Evolutionary conservation across 2,113 vertebrate genomes (phyloP).

Genomic region (Hemicordylus capensis): DNA sequence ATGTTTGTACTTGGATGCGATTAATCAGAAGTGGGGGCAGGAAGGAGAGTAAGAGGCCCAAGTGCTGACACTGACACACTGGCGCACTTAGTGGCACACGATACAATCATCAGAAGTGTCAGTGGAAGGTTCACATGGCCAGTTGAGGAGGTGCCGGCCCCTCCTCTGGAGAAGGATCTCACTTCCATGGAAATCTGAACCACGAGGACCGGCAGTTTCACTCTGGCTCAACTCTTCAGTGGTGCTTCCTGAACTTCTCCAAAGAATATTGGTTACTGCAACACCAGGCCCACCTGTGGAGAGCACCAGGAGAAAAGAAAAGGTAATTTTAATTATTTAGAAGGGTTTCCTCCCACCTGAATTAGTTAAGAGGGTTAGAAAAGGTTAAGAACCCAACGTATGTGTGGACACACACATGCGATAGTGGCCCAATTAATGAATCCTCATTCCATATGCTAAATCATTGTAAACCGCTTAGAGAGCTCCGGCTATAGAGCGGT

Average conservation of each 20-base stretch:
- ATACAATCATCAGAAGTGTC: constrained; percentile 35
- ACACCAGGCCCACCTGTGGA: constrained; percentile 91
- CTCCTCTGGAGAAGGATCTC: constrained; percentile 37
- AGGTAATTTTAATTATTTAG: neutral
- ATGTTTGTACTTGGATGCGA: constrained; percentile 69
- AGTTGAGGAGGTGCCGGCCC: constrained; percentile 37
- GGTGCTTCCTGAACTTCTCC: constrained; percentile 70
- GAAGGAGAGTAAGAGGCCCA: constrained; percentile 58
- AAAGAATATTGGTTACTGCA: constrained; percentile 85
- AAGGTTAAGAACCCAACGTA: rapidly evolving
- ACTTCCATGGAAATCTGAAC: constrained; percentile 62
- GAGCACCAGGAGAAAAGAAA: neutral
- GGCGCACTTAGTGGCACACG: constrained; percentile 20
- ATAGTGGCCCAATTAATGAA: rapidly evolving
- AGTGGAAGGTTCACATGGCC: constrained; percentile 32
- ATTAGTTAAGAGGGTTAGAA: neutral
- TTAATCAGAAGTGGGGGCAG: constrained; percentile 31
- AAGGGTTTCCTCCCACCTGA: too few species aligned
- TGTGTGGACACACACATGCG: rapidly evolving
- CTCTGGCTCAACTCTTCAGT: constrained; percentile 76
- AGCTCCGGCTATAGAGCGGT: too few species aligned
- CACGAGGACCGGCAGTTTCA: constrained; percentile 65
- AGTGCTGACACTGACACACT: constrained; percentile 44
- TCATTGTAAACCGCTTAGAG: too few species aligned
- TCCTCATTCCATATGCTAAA: too few species aligned